Conservation (phyloP, 2,888 invertebrate species). For the Yponomeuta cagnagella region DNA sequence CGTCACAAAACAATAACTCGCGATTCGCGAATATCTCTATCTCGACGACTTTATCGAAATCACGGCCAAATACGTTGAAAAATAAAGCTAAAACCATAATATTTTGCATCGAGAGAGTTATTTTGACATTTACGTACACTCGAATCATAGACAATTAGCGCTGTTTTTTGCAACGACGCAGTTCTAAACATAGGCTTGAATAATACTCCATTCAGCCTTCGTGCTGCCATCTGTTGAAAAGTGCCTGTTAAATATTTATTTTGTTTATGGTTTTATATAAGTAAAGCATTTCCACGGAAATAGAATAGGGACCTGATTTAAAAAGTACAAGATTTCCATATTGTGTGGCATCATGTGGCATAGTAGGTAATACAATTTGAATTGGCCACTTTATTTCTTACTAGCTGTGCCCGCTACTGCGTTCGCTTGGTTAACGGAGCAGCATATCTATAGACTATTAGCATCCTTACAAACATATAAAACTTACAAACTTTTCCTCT, state of each 20-base stretch:
- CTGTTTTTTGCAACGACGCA: neutral
- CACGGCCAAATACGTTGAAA: conserved; percentile 19
- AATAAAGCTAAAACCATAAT: conserved; percentile 52
- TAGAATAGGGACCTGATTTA: no score
- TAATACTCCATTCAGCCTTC: neutral
- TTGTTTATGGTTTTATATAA: no score
- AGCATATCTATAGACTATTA: no score
- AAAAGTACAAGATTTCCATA: no score
- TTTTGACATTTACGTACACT: conserved; percentile 31
- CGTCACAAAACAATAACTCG: conserved; percentile 17
- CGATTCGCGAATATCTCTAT: conserved; percentile 47
- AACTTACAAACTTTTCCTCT: no score
- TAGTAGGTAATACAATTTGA: no score
- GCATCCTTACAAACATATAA: no score
- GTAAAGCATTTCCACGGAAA: no score
- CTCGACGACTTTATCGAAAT: conserved; percentile 42
- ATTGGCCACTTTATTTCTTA: no score
- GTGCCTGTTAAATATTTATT: neutral
- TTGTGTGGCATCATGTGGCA: no score
- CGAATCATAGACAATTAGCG: neutral
- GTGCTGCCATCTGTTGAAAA: neutral
- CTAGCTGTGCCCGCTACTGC: no score
- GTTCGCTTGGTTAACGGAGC: no score
- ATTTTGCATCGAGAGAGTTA: conserved; percentile 69
- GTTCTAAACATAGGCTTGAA: neutral